Evolutionary conservation across 1,140 invertebrate species (phyloP).

Genomic region (Cecropterus lyciades): DNA sequence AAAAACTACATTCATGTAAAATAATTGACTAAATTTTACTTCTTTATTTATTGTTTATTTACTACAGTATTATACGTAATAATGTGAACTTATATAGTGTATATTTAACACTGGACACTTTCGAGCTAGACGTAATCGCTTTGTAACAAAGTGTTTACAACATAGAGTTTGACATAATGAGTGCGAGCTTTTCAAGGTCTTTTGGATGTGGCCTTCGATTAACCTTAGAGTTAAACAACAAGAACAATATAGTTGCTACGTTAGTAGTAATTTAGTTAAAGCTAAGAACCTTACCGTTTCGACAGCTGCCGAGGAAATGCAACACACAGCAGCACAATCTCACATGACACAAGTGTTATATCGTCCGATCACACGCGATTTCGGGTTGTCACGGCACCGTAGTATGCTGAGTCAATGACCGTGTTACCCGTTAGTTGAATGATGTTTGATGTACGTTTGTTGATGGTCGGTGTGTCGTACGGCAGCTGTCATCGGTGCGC

Average conservation of each 20-base stretch:
- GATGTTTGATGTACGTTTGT: conserved; percentile 48
- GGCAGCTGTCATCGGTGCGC: conserved; percentile 57
- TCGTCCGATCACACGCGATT: conserved; percentile 47
- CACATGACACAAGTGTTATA: conserved; percentile 65
- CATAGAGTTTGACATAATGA: conserved; percentile 50
- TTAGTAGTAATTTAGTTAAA: conserved; percentile 17
- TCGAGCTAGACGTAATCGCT: conserved; percentile 33
- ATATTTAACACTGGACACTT: no score
- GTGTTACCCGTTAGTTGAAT: conserved; percentile 43
- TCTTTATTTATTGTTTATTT: neutral
- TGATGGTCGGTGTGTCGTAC: conserved; percentile 57
- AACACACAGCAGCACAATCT: conserved; percentile 54
- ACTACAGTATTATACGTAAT: neutral
- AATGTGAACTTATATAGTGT: no score
- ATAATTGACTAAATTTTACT: neutral
- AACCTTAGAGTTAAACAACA: conserved; percentile 8
- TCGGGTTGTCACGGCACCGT: neutral
- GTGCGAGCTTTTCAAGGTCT: conserved; percentile 49
- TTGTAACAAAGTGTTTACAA: conserved; percentile 59
- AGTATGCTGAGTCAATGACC: neutral
- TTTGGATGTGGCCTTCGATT: conserved; percentile 45
- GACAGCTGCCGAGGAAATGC: conserved; percentile 67
- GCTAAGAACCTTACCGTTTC: conserved; percentile 59
- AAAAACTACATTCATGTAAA: no score
- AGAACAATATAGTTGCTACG: neutral